A percentile compares a stretch with the other conserved stretches of the same genome.
These are phyloP conservation scores for Perccottus glenii DNA, from an alignment of 2,113 vertebrate species.

Conservation along the genomic window DNA sequence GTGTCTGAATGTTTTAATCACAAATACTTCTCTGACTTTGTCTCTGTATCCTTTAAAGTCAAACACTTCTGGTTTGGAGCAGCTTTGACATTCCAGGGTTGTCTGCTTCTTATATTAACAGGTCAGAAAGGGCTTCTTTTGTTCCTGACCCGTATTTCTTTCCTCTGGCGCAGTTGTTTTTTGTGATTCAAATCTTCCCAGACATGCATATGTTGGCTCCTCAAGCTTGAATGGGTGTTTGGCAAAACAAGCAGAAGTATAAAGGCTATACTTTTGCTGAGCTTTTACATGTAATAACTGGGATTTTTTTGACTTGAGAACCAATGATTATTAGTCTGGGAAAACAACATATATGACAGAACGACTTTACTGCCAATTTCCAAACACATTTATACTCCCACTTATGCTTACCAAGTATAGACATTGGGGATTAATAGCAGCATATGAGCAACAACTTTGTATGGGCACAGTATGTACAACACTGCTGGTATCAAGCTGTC, in stretches of 20 bases:
- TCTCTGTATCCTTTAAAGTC: constrained; percentile 16
- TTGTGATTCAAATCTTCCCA: constrained; percentile 22
- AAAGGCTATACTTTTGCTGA: constrained; percentile 38
- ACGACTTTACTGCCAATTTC: constrained; percentile 21
- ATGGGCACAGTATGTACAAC: not conserved
- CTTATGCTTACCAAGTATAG: constrained; percentile 30
- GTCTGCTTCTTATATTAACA: constrained; percentile 45
- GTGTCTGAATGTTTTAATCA: constrained; percentile 6
- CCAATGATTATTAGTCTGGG: constrained; percentile 46
- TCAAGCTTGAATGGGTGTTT: constrained; percentile 43
- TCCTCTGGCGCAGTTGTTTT: constrained; percentile 22
- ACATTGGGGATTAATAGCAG: constrained; percentile 38
- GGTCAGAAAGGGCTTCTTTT: constrained; percentile 35
- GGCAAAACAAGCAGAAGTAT: constrained; percentile 39
- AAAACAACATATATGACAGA: constrained; percentile 31
- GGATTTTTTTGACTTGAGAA: constrained; percentile 15
- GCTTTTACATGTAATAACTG: constrained; percentile 39
- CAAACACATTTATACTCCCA: constrained; percentile 16
- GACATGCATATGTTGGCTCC: constrained; percentile 45
- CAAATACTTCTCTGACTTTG: constrained; percentile 17
- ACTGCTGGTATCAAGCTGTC: constrained; percentile 36
- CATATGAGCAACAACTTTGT: constrained; percentile 24
- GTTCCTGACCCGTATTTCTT: constrained; percentile 24
- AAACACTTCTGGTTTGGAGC: constrained; percentile 15
- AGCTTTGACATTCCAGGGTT: constrained; percentile 23